Conservation (phyloP, 37 sponge, comb jelly and placozoan species). For the Petrosia ficiformis region DNA sequence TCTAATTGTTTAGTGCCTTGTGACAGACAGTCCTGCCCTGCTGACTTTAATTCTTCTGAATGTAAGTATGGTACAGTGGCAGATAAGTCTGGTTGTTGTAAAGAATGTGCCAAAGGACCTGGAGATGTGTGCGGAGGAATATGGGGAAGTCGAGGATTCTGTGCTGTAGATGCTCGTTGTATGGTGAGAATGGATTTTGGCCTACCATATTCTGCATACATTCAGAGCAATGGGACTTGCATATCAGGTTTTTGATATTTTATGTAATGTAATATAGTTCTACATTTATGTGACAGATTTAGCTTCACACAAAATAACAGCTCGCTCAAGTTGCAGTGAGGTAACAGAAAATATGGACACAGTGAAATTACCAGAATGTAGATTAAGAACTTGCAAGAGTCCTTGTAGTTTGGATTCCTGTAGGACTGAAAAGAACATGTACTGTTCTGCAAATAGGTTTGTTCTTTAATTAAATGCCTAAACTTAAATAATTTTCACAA, state of each 20-base stretch:
- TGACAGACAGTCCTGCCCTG: too few relatives aligned
- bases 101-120: constrained; percentile 15
- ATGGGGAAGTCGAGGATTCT: not conserved
- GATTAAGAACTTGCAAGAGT: constrained; percentile 14
- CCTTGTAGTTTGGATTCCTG: constrained; percentile 27
- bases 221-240: not conserved
- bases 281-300: too few relatives aligned
- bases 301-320: too few relatives aligned
- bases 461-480: not conserved
- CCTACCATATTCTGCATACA: not conserved
- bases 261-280: too few relatives aligned
- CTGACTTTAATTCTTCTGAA: too few relatives aligned
- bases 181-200: not conserved
- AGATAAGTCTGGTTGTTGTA: constrained; percentile 4
- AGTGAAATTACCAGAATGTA: too few relatives aligned
- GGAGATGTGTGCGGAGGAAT: constrained; percentile 21
- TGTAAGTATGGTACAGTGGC: not conserved
- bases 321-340: too few relatives aligned
- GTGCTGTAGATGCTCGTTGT: not conserved
- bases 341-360: too few relatives aligned
- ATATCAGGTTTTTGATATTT: not conserved
- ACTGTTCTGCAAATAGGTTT: constrained; percentile 52
- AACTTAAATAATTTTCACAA: not conserved
- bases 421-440: constrained; percentile 6
- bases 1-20: too few relatives aligned